phyloP scores from a whole-genome alignment of 1,140 invertebrate species.

The Drosophila ficusphila region DNA sequence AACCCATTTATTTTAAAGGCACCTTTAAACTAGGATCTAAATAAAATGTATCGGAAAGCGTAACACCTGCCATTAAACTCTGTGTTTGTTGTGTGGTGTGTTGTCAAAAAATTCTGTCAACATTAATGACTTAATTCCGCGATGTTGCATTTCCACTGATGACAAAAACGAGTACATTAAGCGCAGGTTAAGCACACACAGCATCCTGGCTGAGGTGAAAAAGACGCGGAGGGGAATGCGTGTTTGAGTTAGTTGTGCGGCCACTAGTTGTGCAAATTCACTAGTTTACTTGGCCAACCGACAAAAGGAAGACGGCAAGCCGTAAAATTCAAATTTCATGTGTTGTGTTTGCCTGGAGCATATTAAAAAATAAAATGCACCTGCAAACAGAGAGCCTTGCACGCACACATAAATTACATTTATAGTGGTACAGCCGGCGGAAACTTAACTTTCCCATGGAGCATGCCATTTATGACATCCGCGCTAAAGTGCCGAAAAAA shows the following conservation, averaged over 20 bases:
- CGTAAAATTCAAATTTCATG: conserved; percentile 77
- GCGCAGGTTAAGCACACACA: background rate
- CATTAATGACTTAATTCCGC: background rate
- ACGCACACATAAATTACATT: conserved; percentile 71
- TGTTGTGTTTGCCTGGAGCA: conserved; percentile 58
- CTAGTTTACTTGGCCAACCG: conserved; percentile 45
- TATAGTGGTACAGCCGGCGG: conserved; percentile 57
- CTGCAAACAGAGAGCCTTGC: conserved; percentile 64
- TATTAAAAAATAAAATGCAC: conserved; percentile 79
- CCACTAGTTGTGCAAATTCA: conserved; percentile 30
- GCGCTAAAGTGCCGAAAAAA: conserved; percentile 48
- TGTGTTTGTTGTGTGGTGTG: too few relatives aligned
- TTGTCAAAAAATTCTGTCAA: background rate
- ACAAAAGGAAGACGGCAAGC: conserved; percentile 5
- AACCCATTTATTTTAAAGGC: background rate
- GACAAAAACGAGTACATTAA: conserved; percentile 13
- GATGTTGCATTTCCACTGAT: background rate
- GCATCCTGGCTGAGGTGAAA: too few relatives aligned
- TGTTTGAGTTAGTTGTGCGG: conserved; percentile 36
- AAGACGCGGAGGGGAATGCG: background rate
- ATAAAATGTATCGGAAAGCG: too few relatives aligned
- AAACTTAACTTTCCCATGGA: conserved; percentile 58
- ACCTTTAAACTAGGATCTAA: too few relatives aligned
- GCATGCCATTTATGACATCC: conserved; percentile 81
- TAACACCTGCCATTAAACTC: too few relatives aligned